Evolutionary conservation across 35 echinoderm and acorn worm species (phyloP).

Genomic region (Nesometra sesokonis): DNA sequence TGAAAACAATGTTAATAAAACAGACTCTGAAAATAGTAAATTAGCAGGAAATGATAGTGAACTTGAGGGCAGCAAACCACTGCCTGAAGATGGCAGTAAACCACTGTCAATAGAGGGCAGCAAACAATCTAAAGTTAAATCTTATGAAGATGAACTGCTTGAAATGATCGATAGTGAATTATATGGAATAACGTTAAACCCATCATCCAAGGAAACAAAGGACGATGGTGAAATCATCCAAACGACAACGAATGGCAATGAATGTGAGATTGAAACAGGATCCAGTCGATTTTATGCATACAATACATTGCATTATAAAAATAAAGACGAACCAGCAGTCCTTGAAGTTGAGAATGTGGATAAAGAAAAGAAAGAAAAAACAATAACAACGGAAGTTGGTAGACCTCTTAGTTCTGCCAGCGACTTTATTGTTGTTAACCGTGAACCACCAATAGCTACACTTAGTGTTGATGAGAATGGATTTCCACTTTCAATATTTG

Average conservation of each 20-base stretch:
- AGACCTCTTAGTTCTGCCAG: background rate
- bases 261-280: background rate
- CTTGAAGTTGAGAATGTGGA: background rate
- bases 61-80: no score
- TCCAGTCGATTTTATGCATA: background rate
- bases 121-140: background rate
- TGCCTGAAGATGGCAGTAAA: no score
- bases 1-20: background rate
- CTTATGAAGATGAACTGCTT: slow-evolving; percentile 65
- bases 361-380: background rate
- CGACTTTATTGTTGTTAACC: slow-evolving; percentile 53
- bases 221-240: background rate
- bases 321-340: background rate
- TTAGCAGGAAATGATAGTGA: background rate
- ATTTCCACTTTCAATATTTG: slow-evolving; percentile 90
- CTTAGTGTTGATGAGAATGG: slow-evolving; percentile 66
- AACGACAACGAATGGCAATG: background rate
- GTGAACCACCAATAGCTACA: slow-evolving; percentile 27
- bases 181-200: slow-evolving; percentile 20
- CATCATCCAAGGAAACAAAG: background rate
- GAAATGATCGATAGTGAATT: slow-evolving; percentile 84
- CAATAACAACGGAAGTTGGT: background rate
- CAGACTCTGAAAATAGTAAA: background rate
- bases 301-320: background rate
- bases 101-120: no score